Base-by-base conservation (phyloP, 2,888 invertebrate genomes). In the Lochmaea capreae region DNA sequence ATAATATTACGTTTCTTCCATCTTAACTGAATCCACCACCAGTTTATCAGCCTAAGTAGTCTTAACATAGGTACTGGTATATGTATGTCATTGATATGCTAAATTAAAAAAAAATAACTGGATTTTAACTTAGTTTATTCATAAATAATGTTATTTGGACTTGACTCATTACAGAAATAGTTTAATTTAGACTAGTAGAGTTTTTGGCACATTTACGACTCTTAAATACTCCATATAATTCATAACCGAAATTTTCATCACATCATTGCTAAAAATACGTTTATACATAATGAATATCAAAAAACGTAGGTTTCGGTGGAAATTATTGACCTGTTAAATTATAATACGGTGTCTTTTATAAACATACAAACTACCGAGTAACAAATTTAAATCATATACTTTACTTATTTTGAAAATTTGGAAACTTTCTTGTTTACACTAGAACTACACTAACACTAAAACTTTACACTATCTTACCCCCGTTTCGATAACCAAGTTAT, bases 181-280 rank as follows among this genome's bases (percentile, higher is more conserved):
- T 63, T 43, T 42, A 43, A 46, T 43, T 43, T n/a, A 42, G 9
- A 43, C 62, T 62, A 62, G 62, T 62, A 42, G 11, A 18, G 62
- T 6, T 43, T 63, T 63, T 63, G 62, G 62, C 62, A 63, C n/a
- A 12, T 63, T 43, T 43, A 16, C 12, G 12, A 18, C 4, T 63
- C 18, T 63, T 63, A 43, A 63, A 63, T 63, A 63, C 62, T 22
- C 43, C 43, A 43, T 43, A 63, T 63, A 63, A 63, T 63, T 63
- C 62, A 63, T 63, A 63, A 63, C 43, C 18, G 10, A 63, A 63
- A 42, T 18, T 43, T 63, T 63, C 62, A 63, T 43, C 62, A 43
- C 62, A 63, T 63, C 62, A 63, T 43, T 18, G 10, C 62, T 63
- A 63, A 63, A 63, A 63, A 63, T 63, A 63, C 16, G 4, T 43